A percentile compares a stretch with the other conserved stretches of the same genome.
phyloP scores from a whole-genome alignment of 2,113 vertebrate genomes.

The Ictidomys tridecemlineatus region DNA sequence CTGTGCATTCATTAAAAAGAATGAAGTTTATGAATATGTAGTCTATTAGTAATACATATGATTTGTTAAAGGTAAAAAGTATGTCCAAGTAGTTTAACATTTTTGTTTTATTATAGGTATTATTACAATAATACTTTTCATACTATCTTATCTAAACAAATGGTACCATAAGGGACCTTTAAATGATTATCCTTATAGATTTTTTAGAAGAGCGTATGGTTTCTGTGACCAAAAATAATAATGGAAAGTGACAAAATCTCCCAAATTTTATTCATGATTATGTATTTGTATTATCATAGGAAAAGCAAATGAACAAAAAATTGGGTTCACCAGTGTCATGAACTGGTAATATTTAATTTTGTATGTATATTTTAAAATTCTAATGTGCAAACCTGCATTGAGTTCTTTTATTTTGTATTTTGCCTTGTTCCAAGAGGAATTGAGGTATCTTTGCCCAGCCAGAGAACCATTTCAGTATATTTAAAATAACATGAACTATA shows the following conservation, averaged over 20 bases:
- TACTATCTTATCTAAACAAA: slow-evolving; percentile 11
- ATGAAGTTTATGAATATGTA: not conserved
- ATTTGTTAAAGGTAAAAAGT: not conserved
- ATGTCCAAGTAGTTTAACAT: not conserved
- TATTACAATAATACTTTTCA: slow-evolving; percentile 13
- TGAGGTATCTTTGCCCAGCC: not conserved
- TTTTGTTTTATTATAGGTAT: slow-evolving; percentile 26
- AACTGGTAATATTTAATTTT: slow-evolving; percentile 19
- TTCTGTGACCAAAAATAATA: slow-evolving; percentile 30
- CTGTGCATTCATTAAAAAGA: not conserved
- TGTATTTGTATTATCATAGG: slow-evolving; percentile 23
- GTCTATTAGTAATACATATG: not conserved
- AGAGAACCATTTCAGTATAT: not conserved
- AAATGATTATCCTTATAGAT: not conserved
- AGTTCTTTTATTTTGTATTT: not conserved
- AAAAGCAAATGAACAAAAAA: slow-evolving; percentile 18
- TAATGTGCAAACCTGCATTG: not conserved
- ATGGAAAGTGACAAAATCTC: not conserved
- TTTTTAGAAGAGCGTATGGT: not conserved
- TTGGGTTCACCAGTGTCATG: not conserved
- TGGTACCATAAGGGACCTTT: not conserved
- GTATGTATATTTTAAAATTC: not conserved
- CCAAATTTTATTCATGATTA: not conserved
- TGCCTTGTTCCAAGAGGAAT: slow-evolving; percentile 5
- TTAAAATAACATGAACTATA: not conserved